phyloP scores from a whole-genome alignment of 2,888 invertebrate species.

The Rotaria sp. region DNA sequence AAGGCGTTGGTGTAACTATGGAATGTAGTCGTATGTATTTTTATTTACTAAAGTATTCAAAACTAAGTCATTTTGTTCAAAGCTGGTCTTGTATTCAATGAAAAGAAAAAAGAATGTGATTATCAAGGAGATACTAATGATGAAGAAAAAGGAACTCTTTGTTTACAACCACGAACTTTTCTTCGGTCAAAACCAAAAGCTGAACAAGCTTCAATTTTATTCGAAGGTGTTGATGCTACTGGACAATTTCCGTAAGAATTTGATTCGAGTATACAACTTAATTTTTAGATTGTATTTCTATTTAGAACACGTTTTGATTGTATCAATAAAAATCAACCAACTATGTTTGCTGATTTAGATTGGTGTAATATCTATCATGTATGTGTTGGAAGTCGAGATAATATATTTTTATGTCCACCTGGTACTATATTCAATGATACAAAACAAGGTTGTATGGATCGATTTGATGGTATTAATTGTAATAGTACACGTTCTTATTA shows the following conservation, averaged over 20 bases:
- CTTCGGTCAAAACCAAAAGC: slow-evolving; percentile 35
- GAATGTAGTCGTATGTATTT: slow-evolving; percentile 37
- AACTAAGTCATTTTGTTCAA: neutral
- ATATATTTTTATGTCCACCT: slow-evolving; percentile 41
- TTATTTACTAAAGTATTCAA: neutral
- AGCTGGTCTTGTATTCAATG: slow-evolving; percentile 41
- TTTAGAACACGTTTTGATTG: slow-evolving; percentile 35
- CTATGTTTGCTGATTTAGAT: slow-evolving; percentile 33
- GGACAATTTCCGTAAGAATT: slow-evolving; percentile 35
- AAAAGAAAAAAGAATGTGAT: slow-evolving; percentile 37
- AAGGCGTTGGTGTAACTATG: slow-evolving; percentile 40
- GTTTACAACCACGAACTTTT: slow-evolving; percentile 34
- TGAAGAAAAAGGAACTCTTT: slow-evolving; percentile 24
- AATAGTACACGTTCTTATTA: slow-evolving; percentile 33
- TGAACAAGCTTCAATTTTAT: slow-evolving; percentile 35
- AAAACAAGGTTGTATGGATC: slow-evolving; percentile 39
- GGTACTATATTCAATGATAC: slow-evolving; percentile 38
- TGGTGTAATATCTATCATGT: slow-evolving; percentile 41
- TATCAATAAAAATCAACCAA: slow-evolving; percentile 30
- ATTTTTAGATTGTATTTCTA: neutral
- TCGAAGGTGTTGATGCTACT: slow-evolving; percentile 39
- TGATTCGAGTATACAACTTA: too few species aligned
- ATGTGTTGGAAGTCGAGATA: slow-evolving; percentile 39
- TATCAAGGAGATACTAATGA: slow-evolving; percentile 23
- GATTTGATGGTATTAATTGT: slow-evolving; percentile 31